These are phyloP conservation scores for Silvanus unidentatus DNA, from an alignment of 2,888 invertebrate genomes.

Conservation along the genomic window DNA sequence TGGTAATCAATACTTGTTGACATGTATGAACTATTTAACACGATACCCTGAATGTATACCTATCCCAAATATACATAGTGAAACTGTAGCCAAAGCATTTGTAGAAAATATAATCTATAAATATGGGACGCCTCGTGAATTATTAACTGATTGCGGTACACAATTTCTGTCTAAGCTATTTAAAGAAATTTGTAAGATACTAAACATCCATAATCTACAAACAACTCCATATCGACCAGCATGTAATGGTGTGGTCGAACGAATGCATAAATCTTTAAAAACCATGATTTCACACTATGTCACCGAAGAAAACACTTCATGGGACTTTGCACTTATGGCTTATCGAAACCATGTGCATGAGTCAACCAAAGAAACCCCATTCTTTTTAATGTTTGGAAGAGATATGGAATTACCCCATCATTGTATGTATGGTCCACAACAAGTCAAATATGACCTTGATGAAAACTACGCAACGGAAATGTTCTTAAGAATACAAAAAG, in stretches of 20 bases:
- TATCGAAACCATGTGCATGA: constrained; percentile 17
- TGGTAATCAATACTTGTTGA: constrained; percentile 30
- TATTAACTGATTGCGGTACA: constrained; percentile 30
- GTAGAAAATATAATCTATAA: constrained; percentile 23
- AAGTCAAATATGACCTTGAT: constrained; percentile 10
- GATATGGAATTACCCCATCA: constrained; percentile 23
- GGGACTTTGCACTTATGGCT: constrained; percentile 30
- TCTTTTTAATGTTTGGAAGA: constrained; percentile 22
- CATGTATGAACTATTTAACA: constrained; percentile 26
- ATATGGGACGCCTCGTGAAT: constrained; percentile 26
- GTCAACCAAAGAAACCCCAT: constrained; percentile 21
- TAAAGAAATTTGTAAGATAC: constrained; percentile 21
- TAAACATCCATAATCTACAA: constrained; percentile 24
- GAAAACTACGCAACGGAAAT: constrained; percentile 13
- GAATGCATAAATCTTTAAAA: constrained; percentile 28
- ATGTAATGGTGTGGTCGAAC: constrained; percentile 31
- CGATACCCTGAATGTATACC: constrained; percentile 29
- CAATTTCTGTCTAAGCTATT: constrained; percentile 29
- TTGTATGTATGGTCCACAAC: constrained; percentile 13
- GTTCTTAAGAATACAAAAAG: constrained; percentile 2
- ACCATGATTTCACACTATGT: constrained; percentile 29
- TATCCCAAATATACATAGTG: constrained; percentile 25
- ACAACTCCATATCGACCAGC: constrained; percentile 30
- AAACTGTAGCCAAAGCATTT: constrained; percentile 25
- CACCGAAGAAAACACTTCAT: constrained; percentile 20